Conservation (phyloP, 2,888 invertebrate genomes). For the Drosophila barbarae region DNA sequence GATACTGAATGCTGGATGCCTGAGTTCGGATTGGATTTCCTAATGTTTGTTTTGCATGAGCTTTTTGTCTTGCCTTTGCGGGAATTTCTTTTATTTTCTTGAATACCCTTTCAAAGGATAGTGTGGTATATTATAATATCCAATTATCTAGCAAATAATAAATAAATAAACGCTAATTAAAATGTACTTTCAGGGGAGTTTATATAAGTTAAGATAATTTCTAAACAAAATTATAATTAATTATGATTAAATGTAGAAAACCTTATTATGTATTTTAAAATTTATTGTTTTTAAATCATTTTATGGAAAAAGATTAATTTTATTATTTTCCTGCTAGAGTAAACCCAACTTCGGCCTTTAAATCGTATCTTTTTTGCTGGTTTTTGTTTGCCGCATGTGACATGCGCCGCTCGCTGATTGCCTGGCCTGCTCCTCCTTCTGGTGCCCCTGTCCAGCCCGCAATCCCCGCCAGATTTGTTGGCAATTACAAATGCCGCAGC, state of each 20-base stretch:
- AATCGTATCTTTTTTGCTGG: background rate
- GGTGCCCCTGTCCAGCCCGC: background rate
- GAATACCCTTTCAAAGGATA: slow-evolving; percentile 8
- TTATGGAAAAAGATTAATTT: background rate
- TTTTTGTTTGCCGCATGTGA: slow-evolving; percentile 54
- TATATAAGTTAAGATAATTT: background rate
- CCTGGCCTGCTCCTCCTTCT: slow-evolving; percentile 38
- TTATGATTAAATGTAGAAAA: no score
- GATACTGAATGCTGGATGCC: slow-evolving; percentile 57
- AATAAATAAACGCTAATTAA: background rate
- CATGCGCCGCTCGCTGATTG: slow-evolving; percentile 69
- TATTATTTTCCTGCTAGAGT: background rate
- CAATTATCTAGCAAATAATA: background rate
- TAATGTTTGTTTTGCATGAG: slow-evolving; percentile 76
- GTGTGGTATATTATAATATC: background rate
- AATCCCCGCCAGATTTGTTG: slow-evolving; percentile 28
- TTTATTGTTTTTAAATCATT: background rate
- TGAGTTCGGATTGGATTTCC: slow-evolving; percentile 74
- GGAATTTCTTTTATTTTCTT: slow-evolving; percentile 20
- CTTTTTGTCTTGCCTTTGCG: slow-evolving; percentile 45
- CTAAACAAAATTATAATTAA: background rate
- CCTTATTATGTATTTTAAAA: background rate
- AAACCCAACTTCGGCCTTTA: background rate
- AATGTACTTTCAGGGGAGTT: background rate
- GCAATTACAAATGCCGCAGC: slow-evolving; percentile 71